Evolutionary conservation across 2,113 vertebrate genomes (phyloP).

Genomic region (Corythoichthys intestinalis): DNA sequence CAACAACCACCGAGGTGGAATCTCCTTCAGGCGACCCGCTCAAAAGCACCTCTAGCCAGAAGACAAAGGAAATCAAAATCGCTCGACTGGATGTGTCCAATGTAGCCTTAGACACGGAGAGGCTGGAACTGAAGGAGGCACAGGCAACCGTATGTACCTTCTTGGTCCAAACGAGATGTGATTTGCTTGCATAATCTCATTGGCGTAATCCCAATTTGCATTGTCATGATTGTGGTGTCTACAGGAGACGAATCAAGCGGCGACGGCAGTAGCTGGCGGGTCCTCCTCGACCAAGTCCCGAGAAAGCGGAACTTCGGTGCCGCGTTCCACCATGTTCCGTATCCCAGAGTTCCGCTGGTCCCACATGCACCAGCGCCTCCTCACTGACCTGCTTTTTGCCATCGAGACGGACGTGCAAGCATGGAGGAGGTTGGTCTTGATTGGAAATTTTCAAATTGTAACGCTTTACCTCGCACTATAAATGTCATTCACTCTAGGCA

Average conservation of each 20-base stretch:
- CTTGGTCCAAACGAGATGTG: neutral
- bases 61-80: constrained; percentile 82
- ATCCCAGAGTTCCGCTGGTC: constrained; percentile 98
- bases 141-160: constrained; percentile 45
- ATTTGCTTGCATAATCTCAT: too few species aligned
- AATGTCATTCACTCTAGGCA: too few species aligned
- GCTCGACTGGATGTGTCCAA: constrained; percentile 91
- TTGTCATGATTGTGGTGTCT: constrained; percentile 8
- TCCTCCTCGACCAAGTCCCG: constrained; percentile 67
- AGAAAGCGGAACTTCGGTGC: constrained; percentile 66
- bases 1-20: constrained; percentile 28
- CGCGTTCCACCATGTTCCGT: constrained; percentile 85
- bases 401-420: constrained; percentile 97
- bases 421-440: constrained; percentile 87
- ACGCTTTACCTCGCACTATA: too few species aligned
- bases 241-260: constrained; percentile 65
- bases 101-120: constrained; percentile 90
- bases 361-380: constrained; percentile 92
- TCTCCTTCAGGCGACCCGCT: constrained; percentile 27
- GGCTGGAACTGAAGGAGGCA: constrained; percentile 82
- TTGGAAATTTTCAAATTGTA: neutral
- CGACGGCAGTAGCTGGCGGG: constrained; percentile 54
- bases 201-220: too few species aligned
- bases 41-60: constrained; percentile 26
- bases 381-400: constrained; percentile 94